Evolutionary conservation across 1,140 invertebrate species (phyloP), one percentile per base, ranked within the genome.

Genomic region (Oncopodura yosiiana): DNA sequence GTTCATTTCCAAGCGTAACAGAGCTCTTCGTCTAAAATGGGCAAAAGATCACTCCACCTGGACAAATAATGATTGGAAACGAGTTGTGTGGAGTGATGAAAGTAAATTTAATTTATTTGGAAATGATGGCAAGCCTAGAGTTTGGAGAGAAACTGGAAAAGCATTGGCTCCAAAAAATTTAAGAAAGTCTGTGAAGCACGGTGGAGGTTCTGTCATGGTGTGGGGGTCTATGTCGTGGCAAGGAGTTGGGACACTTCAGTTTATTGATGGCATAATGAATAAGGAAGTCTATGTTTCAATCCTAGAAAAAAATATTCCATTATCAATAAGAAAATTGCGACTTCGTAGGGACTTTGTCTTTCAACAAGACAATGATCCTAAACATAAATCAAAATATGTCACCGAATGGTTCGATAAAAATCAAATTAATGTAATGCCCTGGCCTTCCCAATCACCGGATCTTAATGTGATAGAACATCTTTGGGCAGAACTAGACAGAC

Each of bases 381-480:
- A 70, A 41, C 66, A 71, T 42, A 67, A 62, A 11, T 43, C 63
- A 12, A 18, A 46, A 16, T 52, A 61, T 18, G 54, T 50, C 1
- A 62, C 58, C 36, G 34, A 64, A 30, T 69, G 60, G 56, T 53
- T 70, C 36, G 32, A 59, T 8, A 58, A 60, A 27, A 58, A 66
- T 24, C 54, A 58, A 38, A 56, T 61, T n/a, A 44, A 61, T 41
- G 39, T 66, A 53, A 49, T 69, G n/a, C 26, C 64, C 43, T 65
- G 57, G 34, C 65, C 67, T 16, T 55, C 67, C 19, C 66, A 71
- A 39, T 67, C 65, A 30, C 66, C 69, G 8, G 69, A 72, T 41
- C 37, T 72, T 0, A 71, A 70, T 58, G 65, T 65, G 0, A 71
- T 68, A 36, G 65, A 70, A 45, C 50, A 71, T 65, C 36, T 71